These are phyloP conservation scores for Colletes latitarsis DNA, from an alignment of 1,140 invertebrate genomes.

Conservation along the genomic window DNA sequence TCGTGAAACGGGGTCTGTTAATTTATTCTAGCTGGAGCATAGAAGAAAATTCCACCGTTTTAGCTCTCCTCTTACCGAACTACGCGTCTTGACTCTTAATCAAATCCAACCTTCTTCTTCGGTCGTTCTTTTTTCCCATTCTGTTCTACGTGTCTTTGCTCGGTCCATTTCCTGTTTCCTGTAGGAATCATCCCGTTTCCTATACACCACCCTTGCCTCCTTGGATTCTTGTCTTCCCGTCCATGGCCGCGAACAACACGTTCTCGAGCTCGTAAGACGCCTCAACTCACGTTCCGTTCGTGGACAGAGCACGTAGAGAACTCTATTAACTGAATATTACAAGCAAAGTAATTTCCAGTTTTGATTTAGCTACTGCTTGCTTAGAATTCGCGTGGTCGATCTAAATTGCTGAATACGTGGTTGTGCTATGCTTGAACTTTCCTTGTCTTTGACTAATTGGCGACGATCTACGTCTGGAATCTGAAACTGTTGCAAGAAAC, in stretches of 20 bases:
- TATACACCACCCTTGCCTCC: not conserved
- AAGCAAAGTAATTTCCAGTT: not conserved
- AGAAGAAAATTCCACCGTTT: too few species aligned
- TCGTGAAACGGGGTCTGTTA: too few species aligned
- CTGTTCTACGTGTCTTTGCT: not conserved
- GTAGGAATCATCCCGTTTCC: not conserved
- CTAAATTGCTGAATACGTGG: not conserved
- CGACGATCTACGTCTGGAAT: too few species aligned
- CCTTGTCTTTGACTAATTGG: too few species aligned
- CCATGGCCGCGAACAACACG: slow-evolving; percentile 16
- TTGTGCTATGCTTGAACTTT: too few species aligned
- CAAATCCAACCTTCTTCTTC: too few species aligned
- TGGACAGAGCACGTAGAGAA: not conserved
- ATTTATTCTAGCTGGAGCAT: too few species aligned
- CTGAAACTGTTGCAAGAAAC: not conserved
- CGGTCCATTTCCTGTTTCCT: not conserved
- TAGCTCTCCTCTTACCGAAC: too few species aligned
- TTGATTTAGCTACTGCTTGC: not conserved
- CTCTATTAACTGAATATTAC: slow-evolving; percentile 48
- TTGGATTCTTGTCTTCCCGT: not conserved
- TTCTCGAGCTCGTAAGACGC: slow-evolving; percentile 5
- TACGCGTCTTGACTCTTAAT: too few species aligned
- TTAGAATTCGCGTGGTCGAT: not conserved
- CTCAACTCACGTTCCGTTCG: slow-evolving; percentile 13
- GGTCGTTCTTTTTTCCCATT: not conserved